Base-by-base conservation (phyloP, 1,140 invertebrate genomes). In the Hyles vespertilio region DNA sequence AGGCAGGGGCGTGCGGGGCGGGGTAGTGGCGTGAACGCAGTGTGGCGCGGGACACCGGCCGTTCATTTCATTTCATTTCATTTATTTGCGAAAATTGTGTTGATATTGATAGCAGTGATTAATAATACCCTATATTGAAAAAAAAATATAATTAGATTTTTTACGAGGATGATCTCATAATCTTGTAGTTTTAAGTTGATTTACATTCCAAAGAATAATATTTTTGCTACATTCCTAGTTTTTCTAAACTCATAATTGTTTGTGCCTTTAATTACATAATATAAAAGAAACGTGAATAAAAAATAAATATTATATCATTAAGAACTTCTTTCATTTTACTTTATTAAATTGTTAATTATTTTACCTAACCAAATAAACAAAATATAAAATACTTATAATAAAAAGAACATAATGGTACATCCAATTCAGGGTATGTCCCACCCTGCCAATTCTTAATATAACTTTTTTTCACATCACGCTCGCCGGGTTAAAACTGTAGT, bases 11-110 rank as follows among this genome's bases (percentile, higher is more conserved):
- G 53, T 44, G 47, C 12, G 45, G 52, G 53, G 54, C 40, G 34
- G 59, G 36, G 43, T 61, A 51, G 59, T 61, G 53, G 53, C 59
- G 47, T 53, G 51, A 53, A 32, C 36, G 51, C 51, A 53, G 51
- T 53, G 5, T 53, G 51, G 34, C 51, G 12, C 36, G 51, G 51
- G 51, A 40, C 33, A 53, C 51, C 51, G 51, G 32, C 36, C 3
- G 51, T 9, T 47, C 46, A 47, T 47, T 47, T 47, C 10, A n/a
- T n/a, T n/a, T n/a, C n/a, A n/a, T n/a, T n/a, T n/a, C n/a, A 12
- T 63, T 63, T 44, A 6, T 58, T 5, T 65, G 56, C 49, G 8
- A 61, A 55, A 65, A 61, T 56, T 65, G 63, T 61, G 22, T 36
- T 56, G 52, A 67, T 63, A 10, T 67, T 2, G 33, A 58, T 9